Percentiles rank a stretch among this genome's conserved stretches.
phyloP scores from a whole-genome alignment of 2,888 invertebrate species.

The Nudaria mundana region DNA sequence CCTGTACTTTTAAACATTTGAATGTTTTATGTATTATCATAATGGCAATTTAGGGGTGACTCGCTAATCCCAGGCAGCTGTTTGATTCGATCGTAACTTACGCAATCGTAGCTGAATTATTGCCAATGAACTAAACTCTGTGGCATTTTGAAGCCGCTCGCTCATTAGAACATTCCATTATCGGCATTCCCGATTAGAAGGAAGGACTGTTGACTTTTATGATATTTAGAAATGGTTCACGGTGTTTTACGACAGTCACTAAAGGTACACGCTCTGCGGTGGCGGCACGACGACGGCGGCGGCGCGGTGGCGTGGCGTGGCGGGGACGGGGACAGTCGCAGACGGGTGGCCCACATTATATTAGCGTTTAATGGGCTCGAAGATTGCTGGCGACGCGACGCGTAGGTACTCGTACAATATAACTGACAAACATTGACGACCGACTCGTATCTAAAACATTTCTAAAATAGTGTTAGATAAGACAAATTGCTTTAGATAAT shows the following conservation, averaged over 20 bases:
- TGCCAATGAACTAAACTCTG: too few relatives aligned
- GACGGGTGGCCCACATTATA: constrained; percentile 8
- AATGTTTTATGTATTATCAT: too few relatives aligned
- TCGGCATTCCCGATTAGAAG: constrained; percentile 12
- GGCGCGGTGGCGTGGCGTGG: neutral
- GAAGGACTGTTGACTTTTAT: constrained; percentile 18
- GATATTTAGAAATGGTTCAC: constrained; percentile 26
- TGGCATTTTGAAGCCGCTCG: constrained; percentile 5
- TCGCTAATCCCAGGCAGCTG: constrained; percentile 4
- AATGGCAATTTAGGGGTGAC: too few relatives aligned
- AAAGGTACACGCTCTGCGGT: neutral
- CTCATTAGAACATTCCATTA: constrained; percentile 14
- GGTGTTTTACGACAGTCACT: constrained; percentile 11
- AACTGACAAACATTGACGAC: too few relatives aligned
- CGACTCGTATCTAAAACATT: neutral
- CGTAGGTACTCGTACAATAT: too few relatives aligned
- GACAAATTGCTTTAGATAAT: neutral
- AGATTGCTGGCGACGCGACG: constrained; percentile 7
- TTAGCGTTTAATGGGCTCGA: constrained; percentile 5
- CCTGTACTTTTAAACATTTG: too few relatives aligned
- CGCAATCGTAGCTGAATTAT: neutral
- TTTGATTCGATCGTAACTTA: constrained; percentile 2
- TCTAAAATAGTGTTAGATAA: neutral
- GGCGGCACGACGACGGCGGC: neutral
- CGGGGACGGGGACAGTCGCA: neutral